These are phyloP conservation scores for Watsonalla binaria DNA, from an alignment of 2,888 invertebrate genomes.

Conservation along the genomic window DNA sequence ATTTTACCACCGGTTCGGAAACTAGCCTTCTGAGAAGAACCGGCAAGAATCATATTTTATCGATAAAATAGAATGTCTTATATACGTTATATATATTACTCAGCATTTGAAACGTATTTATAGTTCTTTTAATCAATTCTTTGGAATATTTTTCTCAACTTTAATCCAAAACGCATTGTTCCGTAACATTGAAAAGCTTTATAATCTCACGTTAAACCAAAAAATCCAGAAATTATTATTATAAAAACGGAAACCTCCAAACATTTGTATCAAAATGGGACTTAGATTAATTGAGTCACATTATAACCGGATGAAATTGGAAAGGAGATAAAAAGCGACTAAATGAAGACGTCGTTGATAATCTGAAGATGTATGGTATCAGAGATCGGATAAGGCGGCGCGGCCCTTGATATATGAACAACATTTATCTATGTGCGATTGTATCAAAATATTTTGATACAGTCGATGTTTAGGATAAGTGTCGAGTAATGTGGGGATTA, in stretches of 20 bases:
- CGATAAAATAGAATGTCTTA: too few species aligned
- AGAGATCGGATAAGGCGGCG: conserved; percentile 44
- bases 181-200: too few species aligned
- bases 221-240: too few species aligned
- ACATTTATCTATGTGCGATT: conserved; percentile 71
- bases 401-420: conserved; percentile 65
- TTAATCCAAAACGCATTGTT: too few species aligned
- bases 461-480: conserved; percentile 64
- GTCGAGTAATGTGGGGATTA: conserved; percentile 65
- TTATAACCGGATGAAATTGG: conserved; percentile 45
- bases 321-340: conserved; percentile 41
- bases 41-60: too few species aligned
- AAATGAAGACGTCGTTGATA: conserved; percentile 66
- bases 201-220: too few species aligned
- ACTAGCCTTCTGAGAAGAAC: too few species aligned
- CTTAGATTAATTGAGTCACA: conserved; percentile 41
- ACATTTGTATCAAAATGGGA: conserved; percentile 19
- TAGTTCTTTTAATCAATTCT: too few species aligned
- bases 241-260: conserved; percentile 2
- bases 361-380: conserved; percentile 67
- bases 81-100: too few species aligned
- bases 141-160: too few species aligned
- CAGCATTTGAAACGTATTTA: too few species aligned
- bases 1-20: too few species aligned
- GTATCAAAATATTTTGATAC: conserved; percentile 71